Base-by-base conservation (phyloP, 2,888 invertebrate species). In the Dastarcus helophoroides region DNA sequence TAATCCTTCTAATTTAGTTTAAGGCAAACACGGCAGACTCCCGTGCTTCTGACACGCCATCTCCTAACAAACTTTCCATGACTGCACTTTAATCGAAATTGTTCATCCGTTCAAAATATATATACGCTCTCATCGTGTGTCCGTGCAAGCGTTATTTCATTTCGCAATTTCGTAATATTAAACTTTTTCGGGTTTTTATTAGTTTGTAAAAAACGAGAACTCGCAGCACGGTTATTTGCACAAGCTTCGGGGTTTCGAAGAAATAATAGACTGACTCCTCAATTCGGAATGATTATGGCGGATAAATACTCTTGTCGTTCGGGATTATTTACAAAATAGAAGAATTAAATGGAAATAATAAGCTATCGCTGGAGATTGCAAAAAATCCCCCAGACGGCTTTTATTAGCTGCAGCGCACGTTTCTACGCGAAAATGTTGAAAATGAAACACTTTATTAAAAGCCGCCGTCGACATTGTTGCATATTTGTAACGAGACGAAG, bases 151-250 rank as follows among this genome's bases (percentile, higher is more conserved):
- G 50, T 50, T 47, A 46, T 50, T 48, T 50, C 49, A 50, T 51
- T 47, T 50, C 42, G 44, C 46, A 48, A 50, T 51, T 47, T 50
- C 42, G 44, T 46, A 48, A 51, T 52, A 52, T 52, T 52, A 52
- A 52, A 51, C 50, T 49, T 44, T 44, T 40, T 41, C 40, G 37
- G 42, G 43, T 49, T 46, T 48, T 48, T 48, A 47, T 47, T 48
- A 48, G 45, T 46, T 41, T 42, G 37, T 37, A 38, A 45, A 47
- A 19, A 29, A 6, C 31, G 33, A 39, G 24, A 11, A 16, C 15
- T 12, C 14, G 13, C 19, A 30, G 17, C 22, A 32, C 26, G 26
- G 14, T 21, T 37, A 29, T 37, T 37, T 37, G 37, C 24, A 22
- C 26, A 34, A 22, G 16, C 26, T 26, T 23, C 17, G 25, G 29